Base-by-base conservation (phyloP, 30 jellyfish, hydroid and myxozoan species). In the Mastigias papua region DNA sequence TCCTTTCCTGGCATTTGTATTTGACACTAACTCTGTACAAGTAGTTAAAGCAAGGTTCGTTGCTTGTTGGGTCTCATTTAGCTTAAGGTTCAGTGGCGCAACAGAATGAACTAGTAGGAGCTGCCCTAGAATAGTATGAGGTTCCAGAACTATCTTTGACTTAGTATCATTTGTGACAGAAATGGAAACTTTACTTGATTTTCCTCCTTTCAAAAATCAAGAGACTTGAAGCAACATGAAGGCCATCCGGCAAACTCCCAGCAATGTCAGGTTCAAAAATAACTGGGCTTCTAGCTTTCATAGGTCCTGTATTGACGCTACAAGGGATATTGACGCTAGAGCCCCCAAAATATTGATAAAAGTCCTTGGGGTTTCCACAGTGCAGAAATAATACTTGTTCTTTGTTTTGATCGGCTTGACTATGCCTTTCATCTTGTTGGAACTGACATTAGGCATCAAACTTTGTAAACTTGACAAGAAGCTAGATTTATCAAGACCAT, bases 221-320 rank as follows among this genome's bases (percentile, higher is more conserved):
- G 48, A 64, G 37, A 64, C 20, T 22, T 64, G 76, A 64, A 64
- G 20, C 76, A 64, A 64, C 34, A 17, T 31, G 33, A 34, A 64
- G 19, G 23, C 76, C n/a, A 64, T 64, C 31, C 20, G 76, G 76
- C 23, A 64, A 22, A 64, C 23, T 64, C 20, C 37, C 48, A 64
- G 48, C 46, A 64, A 64, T 34, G 0, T 31, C 34, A 64, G 76
- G 76, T 34, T 64, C 76, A 64, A 64, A 64, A 7, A 64, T 64
- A 23, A 20, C 22, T 25, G 31, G 76, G 15, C 76, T 21, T 64
- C 34, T 64, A 17, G 76, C 49, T 64, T 64, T 64, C 48, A 64
- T 64, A 64, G 76, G 76, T 34, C 76, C 76, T 64, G 25, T 63
- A 63, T 63, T 63, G 34, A n/a, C 87, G 10, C 87, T 17, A 63